A percentile compares a stretch with the other conserved stretches of the same genome.
These are phyloP conservation scores for Dasyprocta punctata DNA, from an alignment of 2,113 vertebrate genomes.

Conservation along the genomic window DNA sequence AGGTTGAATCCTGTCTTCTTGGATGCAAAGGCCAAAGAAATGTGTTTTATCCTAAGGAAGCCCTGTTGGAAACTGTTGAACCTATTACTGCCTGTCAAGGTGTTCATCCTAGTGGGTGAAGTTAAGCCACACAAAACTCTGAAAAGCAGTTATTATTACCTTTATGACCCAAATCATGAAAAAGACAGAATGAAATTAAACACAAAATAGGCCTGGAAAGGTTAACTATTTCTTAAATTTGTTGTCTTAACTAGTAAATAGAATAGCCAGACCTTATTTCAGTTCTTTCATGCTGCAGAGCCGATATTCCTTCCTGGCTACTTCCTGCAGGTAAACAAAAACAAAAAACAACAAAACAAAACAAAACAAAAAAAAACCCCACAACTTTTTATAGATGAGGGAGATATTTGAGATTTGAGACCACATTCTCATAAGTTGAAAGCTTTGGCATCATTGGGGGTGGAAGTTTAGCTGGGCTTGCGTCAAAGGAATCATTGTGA, in stretches of 20 bases:
- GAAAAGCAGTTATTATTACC: not conserved
- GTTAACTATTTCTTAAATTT: not conserved
- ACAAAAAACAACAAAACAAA: too few species aligned
- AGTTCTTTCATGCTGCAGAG: not conserved
- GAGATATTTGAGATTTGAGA: not conserved
- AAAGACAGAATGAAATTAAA: not conserved
- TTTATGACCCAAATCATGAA: not conserved
- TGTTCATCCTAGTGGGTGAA: not conserved
- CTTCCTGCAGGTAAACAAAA: not conserved
- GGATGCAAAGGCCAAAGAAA: not conserved
- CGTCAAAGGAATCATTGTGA: not conserved
- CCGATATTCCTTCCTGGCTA: not conserved
- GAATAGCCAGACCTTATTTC: not conserved
- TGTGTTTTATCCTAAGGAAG: not conserved
- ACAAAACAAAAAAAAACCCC: too few species aligned
- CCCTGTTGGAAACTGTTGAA: not conserved
- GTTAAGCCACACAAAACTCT: not conserved
- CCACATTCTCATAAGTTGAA: not conserved
- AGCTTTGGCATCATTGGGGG: not conserved
- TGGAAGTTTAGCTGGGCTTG: not conserved
- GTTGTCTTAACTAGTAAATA: not conserved
- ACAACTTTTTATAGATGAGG: not conserved
- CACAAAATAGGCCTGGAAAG: not conserved
- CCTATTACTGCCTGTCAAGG: not conserved
- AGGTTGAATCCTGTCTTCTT: not conserved